Evolutionary conservation across 2,797 vertebrate genomes (phyloP), one percentile per base, ranked within the genome.

Genomic region (Cheirogaleus major): DNA sequence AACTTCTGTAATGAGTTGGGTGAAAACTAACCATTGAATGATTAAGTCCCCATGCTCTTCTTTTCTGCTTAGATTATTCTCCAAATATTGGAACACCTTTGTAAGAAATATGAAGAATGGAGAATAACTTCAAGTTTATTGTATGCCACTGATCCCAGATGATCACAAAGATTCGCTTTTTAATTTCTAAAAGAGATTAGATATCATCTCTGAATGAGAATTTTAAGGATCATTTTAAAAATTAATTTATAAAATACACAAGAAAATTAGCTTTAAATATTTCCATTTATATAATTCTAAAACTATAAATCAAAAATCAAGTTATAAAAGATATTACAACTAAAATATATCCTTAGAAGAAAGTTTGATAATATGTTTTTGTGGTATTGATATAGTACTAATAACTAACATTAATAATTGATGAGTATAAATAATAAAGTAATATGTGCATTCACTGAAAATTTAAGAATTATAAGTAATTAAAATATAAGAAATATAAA

Each of bases 141-240:
- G 1, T 35, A 32, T 78, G n/a, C 38, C 23, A 82, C 35, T 85
- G 22, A 94, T 89, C 15, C 59, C 41, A 89, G 35, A 65, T 82
- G 32, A 35, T 82, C 38, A 20, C 14, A 94, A 50, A 35, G 15
- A 78, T 61, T 5, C 20, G 85, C 10, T 30, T 89, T 55, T 91
- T 80, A 86, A 91, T 83, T 89, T 96, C n/a, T 93, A 38, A 32
- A 80, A 89, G 12, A 79, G 11, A 67, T 65, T 48, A 89, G 7
- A 76, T 76, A 81, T 57, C 7, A 59, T 72, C 11, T 92, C 45
- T 52, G 20, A 91, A 70, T 52, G 7, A 92, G 35, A 59, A 67
- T 38, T 45, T 93, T 65, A 55, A 63, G 70, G 18, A 67, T 70
- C 4, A 87, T 22, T 65, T 85, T 89, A 35, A 5, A 75, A 18